Conservation (phyloP, 2,888 invertebrate species). For the Chalcosyrphus nemorum region DNA sequence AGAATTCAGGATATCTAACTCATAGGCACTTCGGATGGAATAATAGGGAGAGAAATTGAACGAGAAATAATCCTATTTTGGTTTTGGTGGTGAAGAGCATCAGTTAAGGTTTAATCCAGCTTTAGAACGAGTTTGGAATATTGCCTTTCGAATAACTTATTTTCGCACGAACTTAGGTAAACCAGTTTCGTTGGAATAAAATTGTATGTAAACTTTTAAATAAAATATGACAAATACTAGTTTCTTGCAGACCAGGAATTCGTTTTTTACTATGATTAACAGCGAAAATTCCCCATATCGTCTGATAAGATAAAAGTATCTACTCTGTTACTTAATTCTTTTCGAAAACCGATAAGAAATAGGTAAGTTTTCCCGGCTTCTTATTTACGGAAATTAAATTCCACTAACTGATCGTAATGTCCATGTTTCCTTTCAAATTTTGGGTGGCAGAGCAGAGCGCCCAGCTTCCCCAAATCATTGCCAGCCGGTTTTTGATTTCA, state of each 20-base stretch:
- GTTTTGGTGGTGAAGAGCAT: too few relatives aligned
- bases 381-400: background rate
- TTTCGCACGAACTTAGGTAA: too few relatives aligned
- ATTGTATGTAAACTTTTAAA: background rate
- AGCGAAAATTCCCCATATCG: background rate
- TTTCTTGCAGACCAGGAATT: background rate
- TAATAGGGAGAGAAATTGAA: too few relatives aligned
- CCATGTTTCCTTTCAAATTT: background rate
- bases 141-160: too few relatives aligned
- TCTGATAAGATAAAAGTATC: slow-evolving; percentile 18
- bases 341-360: background rate
- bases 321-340: background rate
- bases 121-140: too few relatives aligned
- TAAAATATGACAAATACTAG: background rate
- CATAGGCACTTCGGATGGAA: too few relatives aligned
- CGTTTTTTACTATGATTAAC: background rate
- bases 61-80: too few relatives aligned
- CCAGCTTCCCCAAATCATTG: slow-evolving; percentile 31
- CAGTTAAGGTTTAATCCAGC: too few relatives aligned
- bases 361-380: background rate
- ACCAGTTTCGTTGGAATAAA: too few relatives aligned
- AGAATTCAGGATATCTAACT: too few relatives aligned
- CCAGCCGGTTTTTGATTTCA: slow-evolving; percentile 29
- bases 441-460: background rate
- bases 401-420: background rate